Percentiles rank a stretch among this genome's conserved stretches.
phyloP scores from a whole-genome alignment of 2,888 invertebrate species.

The Crioceris asparagi region DNA sequence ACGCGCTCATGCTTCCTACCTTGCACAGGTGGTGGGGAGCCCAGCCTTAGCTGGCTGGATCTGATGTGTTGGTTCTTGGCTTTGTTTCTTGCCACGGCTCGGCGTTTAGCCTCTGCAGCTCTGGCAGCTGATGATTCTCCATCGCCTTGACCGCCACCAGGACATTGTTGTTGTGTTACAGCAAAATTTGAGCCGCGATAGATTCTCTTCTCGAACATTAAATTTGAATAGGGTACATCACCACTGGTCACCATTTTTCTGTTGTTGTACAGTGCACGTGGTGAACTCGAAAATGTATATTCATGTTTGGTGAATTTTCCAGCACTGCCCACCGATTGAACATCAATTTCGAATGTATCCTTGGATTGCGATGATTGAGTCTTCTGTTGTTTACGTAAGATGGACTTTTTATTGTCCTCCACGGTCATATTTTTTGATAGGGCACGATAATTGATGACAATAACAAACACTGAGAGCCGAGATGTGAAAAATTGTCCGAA shows the following conservation, averaged over 20 bases:
- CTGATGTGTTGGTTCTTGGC: slow-evolving; percentile 48
- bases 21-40: slow-evolving; percentile 67
- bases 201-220: slow-evolving; percentile 84
- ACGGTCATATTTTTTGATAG: slow-evolving; percentile 19
- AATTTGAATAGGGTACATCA: slow-evolving; percentile 56
- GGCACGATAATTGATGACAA: too few relatives aligned
- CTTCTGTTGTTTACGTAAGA: slow-evolving; percentile 12
- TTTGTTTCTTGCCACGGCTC: slow-evolving; percentile 63
- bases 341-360: slow-evolving; percentile 12
- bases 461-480: too few relatives aligned
- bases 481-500: too few relatives aligned
- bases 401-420: slow-evolving; percentile 17
- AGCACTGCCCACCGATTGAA: slow-evolving; percentile 12
- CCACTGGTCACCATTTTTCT: slow-evolving; percentile 39
- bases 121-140: slow-evolving; percentile 44
- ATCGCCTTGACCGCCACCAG: slow-evolving; percentile 31
- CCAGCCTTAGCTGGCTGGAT: slow-evolving; percentile 42
- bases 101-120: slow-evolving; percentile 56
- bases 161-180: slow-evolving; percentile 36
- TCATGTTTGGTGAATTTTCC: slow-evolving; percentile 29
- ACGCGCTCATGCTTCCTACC: slow-evolving; percentile 78
- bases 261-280: slow-evolving; percentile 49
- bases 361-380: slow-evolving; percentile 12
- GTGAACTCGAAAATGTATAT: slow-evolving; percentile 51
- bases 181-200: slow-evolving; percentile 75